A percentile compares a stretch with the other conserved stretches of the same genome.
Evolutionary conservation across 2,113 vertebrate genomes (phyloP).

Genomic region (Passer montanus): DNA sequence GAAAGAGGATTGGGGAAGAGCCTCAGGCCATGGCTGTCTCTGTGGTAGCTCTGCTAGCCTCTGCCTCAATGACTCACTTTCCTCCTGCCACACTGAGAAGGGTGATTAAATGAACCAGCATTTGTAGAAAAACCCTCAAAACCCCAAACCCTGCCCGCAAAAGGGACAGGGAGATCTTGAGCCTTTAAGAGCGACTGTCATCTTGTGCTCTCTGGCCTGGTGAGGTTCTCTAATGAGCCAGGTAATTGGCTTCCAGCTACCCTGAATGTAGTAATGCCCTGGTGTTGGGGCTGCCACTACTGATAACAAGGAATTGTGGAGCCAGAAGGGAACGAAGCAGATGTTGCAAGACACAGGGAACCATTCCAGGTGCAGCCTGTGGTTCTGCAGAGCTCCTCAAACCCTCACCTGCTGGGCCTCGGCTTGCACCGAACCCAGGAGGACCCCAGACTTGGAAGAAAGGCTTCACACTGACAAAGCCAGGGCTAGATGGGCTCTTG

Average conservation of each 20-base stretch:
- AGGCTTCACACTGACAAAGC: background rate
- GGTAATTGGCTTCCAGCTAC: background rate
- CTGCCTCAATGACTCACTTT: background rate
- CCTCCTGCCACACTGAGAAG: background rate
- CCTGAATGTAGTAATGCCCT: background rate
- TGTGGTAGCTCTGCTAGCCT: background rate
- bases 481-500: background rate
- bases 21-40: background rate
- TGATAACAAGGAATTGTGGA: background rate
- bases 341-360: background rate
- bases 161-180: background rate
- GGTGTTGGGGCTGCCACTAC: background rate
- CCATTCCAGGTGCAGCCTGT: too few relatives aligned
- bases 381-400: background rate
- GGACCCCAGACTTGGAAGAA: background rate
- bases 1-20: background rate
- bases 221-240: background rate
- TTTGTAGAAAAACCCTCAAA: background rate
- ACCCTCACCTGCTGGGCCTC: background rate
- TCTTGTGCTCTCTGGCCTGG: background rate
- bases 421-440: accelerated
- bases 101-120: background rate
- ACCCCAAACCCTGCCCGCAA: background rate
- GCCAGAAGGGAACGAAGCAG: background rate
- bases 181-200: background rate